Evolutionary conservation across 2,888 invertebrate species (phyloP).

Genomic region (Chrysolina americana): DNA sequence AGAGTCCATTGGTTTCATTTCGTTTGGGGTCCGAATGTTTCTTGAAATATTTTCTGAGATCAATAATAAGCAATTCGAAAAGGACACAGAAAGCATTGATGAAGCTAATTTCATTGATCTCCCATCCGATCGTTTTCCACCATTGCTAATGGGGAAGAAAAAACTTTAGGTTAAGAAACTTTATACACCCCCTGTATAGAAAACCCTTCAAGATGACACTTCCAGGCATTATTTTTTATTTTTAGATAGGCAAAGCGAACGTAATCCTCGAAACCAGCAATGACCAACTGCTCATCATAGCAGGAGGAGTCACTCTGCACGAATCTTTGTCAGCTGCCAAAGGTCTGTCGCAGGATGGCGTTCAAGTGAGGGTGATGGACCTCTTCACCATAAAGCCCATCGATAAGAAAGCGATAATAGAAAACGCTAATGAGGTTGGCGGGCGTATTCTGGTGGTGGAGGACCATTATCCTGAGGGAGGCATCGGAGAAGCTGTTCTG

Average conservation of each 20-base stretch:
- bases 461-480: constrained; percentile 96
- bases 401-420: constrained; percentile 81
- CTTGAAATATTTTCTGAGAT: too few species aligned
- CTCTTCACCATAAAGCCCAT: constrained; percentile 96
- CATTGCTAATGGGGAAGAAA: too few species aligned
- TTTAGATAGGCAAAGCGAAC: constrained; percentile 80
- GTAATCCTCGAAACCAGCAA: constrained; percentile 79
- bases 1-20: too few species aligned
- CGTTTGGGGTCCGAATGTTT: too few species aligned
- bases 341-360: constrained; percentile 76
- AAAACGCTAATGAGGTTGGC: constrained; percentile 81
- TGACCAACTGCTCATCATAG: constrained; percentile 88
- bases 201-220: neutral
- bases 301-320: constrained; percentile 91
- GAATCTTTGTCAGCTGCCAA: constrained; percentile 89
- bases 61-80: too few species aligned
- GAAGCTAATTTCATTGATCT: too few species aligned
- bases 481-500: constrained; percentile 93
- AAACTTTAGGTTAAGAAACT: too few species aligned
- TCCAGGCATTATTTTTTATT: neutral
- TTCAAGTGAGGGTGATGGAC: constrained; percentile 87
- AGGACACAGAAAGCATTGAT: too few species aligned
- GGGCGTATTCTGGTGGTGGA: constrained; percentile 92
- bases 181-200: too few species aligned
- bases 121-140: too few species aligned